Conservation (phyloP, 1,140 invertebrate species). For the Nymphalis io region DNA sequence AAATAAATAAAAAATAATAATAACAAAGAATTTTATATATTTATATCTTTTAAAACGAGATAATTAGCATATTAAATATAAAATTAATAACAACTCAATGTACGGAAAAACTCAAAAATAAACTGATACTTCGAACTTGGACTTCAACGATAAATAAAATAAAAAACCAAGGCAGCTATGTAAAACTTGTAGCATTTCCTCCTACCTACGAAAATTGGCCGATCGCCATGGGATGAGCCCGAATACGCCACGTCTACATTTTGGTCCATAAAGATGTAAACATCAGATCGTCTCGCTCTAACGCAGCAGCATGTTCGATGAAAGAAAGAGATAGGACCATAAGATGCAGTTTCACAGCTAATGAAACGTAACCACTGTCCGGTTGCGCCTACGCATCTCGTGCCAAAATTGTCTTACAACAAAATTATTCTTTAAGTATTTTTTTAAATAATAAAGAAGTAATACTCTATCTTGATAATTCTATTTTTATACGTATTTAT, state of each 20-base stretch:
- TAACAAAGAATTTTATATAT: neutral
- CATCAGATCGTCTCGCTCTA: conserved; percentile 56
- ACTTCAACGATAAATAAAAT: conserved; percentile 57
- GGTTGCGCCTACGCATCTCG: conserved; percentile 62
- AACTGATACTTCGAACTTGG: conserved; percentile 15
- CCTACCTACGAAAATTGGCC: conserved; percentile 72
- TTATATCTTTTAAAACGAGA: neutral
- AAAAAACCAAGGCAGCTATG: conserved; percentile 61
- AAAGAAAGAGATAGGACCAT: conserved; percentile 57
- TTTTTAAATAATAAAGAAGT: neutral
- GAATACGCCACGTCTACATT: conserved; percentile 67
- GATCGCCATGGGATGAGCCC: conserved; percentile 68
- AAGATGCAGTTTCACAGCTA: conserved; percentile 69
- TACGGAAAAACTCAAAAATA: conserved; percentile 14
- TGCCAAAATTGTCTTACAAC: conserved; percentile 46
- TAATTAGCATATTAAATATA: neutral
- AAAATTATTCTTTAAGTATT: neutral
- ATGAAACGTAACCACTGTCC: conserved; percentile 76
- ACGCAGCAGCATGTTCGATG: conserved; percentile 13
- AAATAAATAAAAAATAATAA: too few relatives aligned
- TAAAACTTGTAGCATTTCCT: conserved; percentile 56
- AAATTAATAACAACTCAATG: conserved; percentile 9
- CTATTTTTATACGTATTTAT: neutral
- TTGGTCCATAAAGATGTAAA: conserved; percentile 70
- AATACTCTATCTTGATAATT: neutral